Conservation (phyloP, 2,888 invertebrate genomes). For the Hemicrepidius hirtus region DNA sequence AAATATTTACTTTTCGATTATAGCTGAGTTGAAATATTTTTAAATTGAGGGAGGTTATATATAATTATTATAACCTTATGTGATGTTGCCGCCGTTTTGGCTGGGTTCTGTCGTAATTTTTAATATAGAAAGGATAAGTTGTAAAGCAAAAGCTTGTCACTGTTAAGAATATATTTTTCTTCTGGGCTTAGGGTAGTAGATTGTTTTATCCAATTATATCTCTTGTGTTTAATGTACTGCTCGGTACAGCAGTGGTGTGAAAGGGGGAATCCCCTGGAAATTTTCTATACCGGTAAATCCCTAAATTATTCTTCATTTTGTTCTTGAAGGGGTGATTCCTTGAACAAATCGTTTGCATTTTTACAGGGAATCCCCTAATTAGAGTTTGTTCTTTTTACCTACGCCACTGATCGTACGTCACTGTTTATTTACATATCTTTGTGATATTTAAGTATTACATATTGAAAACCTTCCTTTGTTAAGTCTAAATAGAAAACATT, state of each 20-base stretch:
- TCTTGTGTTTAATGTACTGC: conserved; percentile 1
- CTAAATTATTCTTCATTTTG: too few species aligned
- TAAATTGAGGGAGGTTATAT: not conserved
- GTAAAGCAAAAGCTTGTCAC: not conserved
- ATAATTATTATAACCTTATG: not conserved
- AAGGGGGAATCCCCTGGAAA: too few species aligned
- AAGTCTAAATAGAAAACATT: conserved; percentile 2
- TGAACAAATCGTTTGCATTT: not conserved
- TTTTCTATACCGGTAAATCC: too few species aligned
- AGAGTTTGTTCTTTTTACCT: too few species aligned
- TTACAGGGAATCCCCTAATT: not conserved
- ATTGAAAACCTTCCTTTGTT: conserved; percentile 7
- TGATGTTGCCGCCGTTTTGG: not conserved
- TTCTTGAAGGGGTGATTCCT: too few species aligned
- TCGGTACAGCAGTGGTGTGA: too few species aligned
- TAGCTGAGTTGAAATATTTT: conserved; percentile 67
- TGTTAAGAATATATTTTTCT: conserved; percentile 13
- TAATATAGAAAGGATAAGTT: not conserved
- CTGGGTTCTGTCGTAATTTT: not conserved
- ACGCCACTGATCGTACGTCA: not conserved
- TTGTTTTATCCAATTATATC: conserved; percentile 21
- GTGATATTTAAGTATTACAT: conserved; percentile 35
- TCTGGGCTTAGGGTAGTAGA: conserved; percentile 19
- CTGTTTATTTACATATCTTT: conserved; percentile 6
- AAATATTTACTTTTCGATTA: conserved; percentile 83